Base-by-base conservation (phyloP, 2,888 invertebrate genomes). In the Parasteatoda lunata region DNA sequence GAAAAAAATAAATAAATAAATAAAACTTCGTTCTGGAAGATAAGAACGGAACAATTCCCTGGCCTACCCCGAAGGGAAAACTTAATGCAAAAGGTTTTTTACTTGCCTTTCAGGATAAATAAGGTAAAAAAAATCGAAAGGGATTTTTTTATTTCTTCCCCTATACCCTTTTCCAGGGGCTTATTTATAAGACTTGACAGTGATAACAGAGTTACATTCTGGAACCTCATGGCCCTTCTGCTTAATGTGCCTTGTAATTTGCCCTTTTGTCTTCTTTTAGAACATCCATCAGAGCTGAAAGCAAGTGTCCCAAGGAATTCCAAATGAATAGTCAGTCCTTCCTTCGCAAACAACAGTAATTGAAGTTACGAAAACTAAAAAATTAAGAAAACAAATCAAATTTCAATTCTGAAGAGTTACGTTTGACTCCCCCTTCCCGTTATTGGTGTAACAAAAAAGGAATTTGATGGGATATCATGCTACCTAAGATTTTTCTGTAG, bases 1-100 rank as follows among this genome's bases (percentile, higher is more conserved):
- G 45, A 59, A 79, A 59, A 82, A 70, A 11, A 73, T 51, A 65
- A 72, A 80, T 30, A 49, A 83, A 65, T 70, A 77, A 77, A 77
- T 64, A 11, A 77, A 69, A 78, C 78, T 78, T 78, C 72, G 48
- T 45, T 66, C n/a, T 72, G 45, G 68, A 59, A 78, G 84, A 84
- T 84, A 84, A 84, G 84, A 82, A 76, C 51, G 77, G 72, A 84
- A 78, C 84, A 84, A 84, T 84, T 78, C 84, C 52, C 84, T 79
- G 59, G 59, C 59, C 6, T 75, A 70, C 49, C 78, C 78, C 78
- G 78, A 84, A 66, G 84, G 78, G 73, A 72, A 30, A 79, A 84
- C 78, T 79, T 84, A 84, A 84, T 84, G 78, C 78, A 68, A 75
- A 78, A 79, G 78, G 73, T 84, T 84, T 30, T 84, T 84, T 84